Conservation (phyloP, 2,888 invertebrate genomes). For the Caenorhabditis doughertyi region DNA sequence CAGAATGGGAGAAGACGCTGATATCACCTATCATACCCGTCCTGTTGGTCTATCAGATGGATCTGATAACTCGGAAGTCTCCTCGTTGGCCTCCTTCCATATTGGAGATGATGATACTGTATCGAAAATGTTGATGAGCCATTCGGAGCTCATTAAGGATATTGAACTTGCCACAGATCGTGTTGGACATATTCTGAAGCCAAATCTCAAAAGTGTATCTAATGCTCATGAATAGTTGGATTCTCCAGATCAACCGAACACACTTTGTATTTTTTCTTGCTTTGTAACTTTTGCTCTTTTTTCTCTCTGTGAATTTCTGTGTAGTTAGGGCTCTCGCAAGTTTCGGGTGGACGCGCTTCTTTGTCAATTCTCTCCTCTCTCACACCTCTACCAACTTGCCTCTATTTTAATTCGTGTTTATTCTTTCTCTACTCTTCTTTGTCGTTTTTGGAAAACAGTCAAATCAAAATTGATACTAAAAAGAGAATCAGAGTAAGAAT, state of each 20-base stretch:
- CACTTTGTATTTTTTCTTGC: background rate
- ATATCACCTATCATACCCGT: constrained; percentile 63
- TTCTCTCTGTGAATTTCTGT: background rate
- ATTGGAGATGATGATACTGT: constrained; percentile 69
- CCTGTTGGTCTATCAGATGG: constrained; percentile 59
- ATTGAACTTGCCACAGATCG: constrained; percentile 72
- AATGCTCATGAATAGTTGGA: constrained; percentile 48
- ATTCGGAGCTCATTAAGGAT: constrained; percentile 72
- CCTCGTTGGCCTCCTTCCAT: constrained; percentile 68
- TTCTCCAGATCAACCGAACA: background rate
- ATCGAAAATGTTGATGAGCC: constrained; percentile 71
- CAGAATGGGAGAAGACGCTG: constrained; percentile 44
- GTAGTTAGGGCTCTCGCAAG: constrained; percentile 24
- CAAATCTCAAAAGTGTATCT: constrained; percentile 62
- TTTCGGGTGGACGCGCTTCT: constrained; percentile 30
- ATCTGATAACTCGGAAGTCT: constrained; percentile 64
- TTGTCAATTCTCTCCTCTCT: constrained; percentile 26
- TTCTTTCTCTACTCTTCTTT: background rate
- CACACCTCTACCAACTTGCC: constrained; percentile 39
- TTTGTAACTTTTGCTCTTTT: background rate
- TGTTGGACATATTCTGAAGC: constrained; percentile 66
- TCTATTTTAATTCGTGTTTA: constrained; percentile 23
- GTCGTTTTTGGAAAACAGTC: no score
- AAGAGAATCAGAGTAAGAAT: no score
- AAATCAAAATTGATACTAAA: no score